Base-by-base conservation (phyloP, 2,888 invertebrate species). In the Megalurothrips usitatus region DNA sequence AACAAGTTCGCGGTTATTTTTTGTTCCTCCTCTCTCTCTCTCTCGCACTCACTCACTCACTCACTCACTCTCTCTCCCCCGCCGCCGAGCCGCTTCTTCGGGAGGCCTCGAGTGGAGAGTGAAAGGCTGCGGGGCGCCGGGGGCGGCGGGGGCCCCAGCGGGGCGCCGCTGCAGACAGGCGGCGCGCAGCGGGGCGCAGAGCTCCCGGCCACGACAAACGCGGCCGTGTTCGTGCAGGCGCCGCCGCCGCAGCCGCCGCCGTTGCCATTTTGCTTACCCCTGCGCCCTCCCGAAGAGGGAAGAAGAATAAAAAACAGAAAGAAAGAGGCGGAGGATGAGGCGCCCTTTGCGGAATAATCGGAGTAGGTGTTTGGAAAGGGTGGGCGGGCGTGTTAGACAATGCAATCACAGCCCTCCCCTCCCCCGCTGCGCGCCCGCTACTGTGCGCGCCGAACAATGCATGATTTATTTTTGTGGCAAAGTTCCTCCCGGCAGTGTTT, bases 151-250 rank as follows among this genome's bases (percentile, higher is more conserved):
- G n/a, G n/a, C n/a, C n/a, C n/a, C n/a, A n/a, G n/a, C n/a, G n/a
- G n/a, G n/a, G n/a, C n/a, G n/a, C n/a, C n/a, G n/a, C n/a, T n/a
- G n/a, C n/a, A n/a, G n/a, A n/a, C n/a, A n/a, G n/a, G n/a, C n/a
- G n/a, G n/a, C n/a, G n/a, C n/a, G n/a, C n/a, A n/a, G n/a, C n/a
- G n/a, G n/a, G n/a, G n/a, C n/a, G n/a, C n/a, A n/a, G n/a, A n/a
- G n/a, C n/a, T n/a, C n/a, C n/a, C n/a, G 6, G 6, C 34, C 34
- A 43, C 34, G 34, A 43, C 34, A 43, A 43, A 43, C 79, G 11
- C 75, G 52, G 17, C 48, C 43, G 11, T 28, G 80, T 82, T 82
- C 79, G n/a, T n/a, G n/a, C n/a, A n/a, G n/a, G n/a, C n/a, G 34
- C 34, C 34, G 34, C 34, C 34, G 34, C 6, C 82, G 79, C 49